These are phyloP conservation scores for Drosophila ustulata DNA, from an alignment of 2,888 invertebrate species.

Conservation along the genomic window DNA sequence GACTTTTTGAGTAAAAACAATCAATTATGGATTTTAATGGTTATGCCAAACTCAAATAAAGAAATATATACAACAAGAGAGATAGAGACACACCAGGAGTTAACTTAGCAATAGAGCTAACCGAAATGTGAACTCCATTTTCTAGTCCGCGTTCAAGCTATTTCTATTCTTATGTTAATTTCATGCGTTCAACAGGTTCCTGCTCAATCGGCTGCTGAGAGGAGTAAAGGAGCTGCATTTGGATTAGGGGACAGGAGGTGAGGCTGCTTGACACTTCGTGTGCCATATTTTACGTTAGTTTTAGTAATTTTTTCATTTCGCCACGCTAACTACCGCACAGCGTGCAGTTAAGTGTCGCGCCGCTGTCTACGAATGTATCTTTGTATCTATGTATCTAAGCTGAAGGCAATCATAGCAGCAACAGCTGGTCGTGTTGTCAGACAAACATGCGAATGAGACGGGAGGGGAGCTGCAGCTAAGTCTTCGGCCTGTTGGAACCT, in stretches of 20 bases:
- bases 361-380: constrained; percentile 30
- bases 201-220: background rate
- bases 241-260: background rate
- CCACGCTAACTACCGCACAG: constrained; percentile 76
- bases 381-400: constrained; percentile 41
- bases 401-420: constrained; percentile 27
- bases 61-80: constrained; percentile 1
- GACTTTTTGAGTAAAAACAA: constrained; percentile 30
- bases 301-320: constrained; percentile 71
- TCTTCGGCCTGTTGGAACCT: constrained; percentile 47
- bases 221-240: background rate
- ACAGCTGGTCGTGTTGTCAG: constrained; percentile 44
- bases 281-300: constrained; percentile 68
- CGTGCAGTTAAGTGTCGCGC: constrained; percentile 73
- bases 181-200: constrained; percentile 77
- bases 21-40: constrained; percentile 70
- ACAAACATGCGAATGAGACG: constrained; percentile 51
- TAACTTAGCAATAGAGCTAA: constrained; percentile 36
- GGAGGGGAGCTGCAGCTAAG: constrained; percentile 30
- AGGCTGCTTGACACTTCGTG: constrained; percentile 16
- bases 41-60: constrained; percentile 23
- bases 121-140: constrained; percentile 48
- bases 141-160: constrained; percentile 46
- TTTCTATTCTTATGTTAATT: constrained; percentile 64
- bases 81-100: constrained; percentile 52